Conservation (phyloP, 2,113 vertebrate genomes). For the Osmerus eperlanus region DNA sequence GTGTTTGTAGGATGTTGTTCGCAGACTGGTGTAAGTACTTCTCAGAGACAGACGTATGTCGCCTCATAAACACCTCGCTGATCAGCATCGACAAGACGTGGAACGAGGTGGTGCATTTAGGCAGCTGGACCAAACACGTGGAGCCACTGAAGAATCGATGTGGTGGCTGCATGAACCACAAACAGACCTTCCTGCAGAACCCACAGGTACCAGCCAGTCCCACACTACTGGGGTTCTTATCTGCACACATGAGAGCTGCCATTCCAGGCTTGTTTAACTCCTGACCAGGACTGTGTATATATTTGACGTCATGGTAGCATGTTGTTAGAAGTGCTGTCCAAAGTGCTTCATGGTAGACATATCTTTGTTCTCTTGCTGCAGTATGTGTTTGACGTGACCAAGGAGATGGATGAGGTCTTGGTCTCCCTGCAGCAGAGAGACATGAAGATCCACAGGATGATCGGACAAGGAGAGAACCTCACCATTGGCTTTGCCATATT, state of each 20-base stretch:
- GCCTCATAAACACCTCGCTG: conserved; percentile 83
- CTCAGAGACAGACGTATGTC: conserved; percentile 82
- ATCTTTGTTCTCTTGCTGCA: conserved; percentile 42
- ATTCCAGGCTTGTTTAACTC: neutral
- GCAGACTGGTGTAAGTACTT: conserved; percentile 90
- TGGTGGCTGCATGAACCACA: conserved; percentile 89
- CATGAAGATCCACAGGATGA: conserved; percentile 75
- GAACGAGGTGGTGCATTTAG: conserved; percentile 74
- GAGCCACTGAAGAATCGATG: conserved; percentile 83
- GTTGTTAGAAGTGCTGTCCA: too few relatives aligned
- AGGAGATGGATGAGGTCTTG: conserved; percentile 81
- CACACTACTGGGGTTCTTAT: neutral
- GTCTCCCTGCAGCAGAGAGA: conserved; percentile 90
- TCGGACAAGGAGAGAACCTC: conserved; percentile 82
- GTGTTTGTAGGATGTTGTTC: conserved; percentile 83
- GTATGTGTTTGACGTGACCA: conserved; percentile 86
- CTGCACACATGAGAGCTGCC: neutral
- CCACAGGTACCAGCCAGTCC: conserved; percentile 79
- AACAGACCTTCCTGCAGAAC: conserved; percentile 88
- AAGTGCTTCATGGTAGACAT: neutral
- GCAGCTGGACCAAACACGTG: conserved; percentile 79
- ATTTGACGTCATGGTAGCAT: too few relatives aligned
- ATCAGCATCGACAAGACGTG: conserved; percentile 85
- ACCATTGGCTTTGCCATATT: conserved; percentile 84
- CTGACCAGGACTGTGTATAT: too few relatives aligned